Conservation (phyloP, 37 sponge, comb jelly and placozoan species). For the Diacarnus erythraeanus region DNA sequence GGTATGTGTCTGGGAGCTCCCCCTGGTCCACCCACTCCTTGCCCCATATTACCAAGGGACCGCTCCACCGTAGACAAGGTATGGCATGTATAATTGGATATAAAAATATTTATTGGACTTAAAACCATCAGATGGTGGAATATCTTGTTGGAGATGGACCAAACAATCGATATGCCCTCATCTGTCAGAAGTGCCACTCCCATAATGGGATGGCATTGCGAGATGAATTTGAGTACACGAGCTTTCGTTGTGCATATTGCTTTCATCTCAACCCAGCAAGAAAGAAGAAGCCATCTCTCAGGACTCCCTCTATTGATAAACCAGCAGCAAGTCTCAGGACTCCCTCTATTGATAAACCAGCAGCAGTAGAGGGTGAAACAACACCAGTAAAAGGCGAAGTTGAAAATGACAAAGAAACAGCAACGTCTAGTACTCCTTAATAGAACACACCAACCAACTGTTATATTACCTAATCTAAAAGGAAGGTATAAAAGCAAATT, state of each 20-base stretch:
- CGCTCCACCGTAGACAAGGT: slow-evolving; percentile 65
- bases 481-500: too few species aligned
- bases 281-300: slow-evolving; percentile 42
- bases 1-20: slow-evolving; percentile 52
- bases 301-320: neutral
- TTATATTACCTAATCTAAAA: too few species aligned
- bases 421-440: too few species aligned
- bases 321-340: too few species aligned
- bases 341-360: neutral
- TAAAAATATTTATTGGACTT: neutral
- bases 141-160: slow-evolving; percentile 93
- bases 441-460: too few species aligned
- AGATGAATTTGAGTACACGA: slow-evolving; percentile 88
- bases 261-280: slow-evolving; percentile 82
- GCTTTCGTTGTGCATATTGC: slow-evolving; percentile 97
- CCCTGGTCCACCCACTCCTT: slow-evolving; percentile 68
- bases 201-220: slow-evolving; percentile 88
- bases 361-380: neutral
- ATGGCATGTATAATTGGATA: neutral
- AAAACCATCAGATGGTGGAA: slow-evolving; percentile 78
- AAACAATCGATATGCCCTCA: slow-evolving; percentile 85
- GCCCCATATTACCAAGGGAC: slow-evolving; percentile 59
- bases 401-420: too few species aligned
- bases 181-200: slow-evolving; percentile 77
- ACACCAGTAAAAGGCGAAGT: too few species aligned